Percentiles rank a stretch among this genome's conserved stretches.
Conservation (phyloP, 2,888 invertebrate genomes). For the Aquatica leii region DNA sequence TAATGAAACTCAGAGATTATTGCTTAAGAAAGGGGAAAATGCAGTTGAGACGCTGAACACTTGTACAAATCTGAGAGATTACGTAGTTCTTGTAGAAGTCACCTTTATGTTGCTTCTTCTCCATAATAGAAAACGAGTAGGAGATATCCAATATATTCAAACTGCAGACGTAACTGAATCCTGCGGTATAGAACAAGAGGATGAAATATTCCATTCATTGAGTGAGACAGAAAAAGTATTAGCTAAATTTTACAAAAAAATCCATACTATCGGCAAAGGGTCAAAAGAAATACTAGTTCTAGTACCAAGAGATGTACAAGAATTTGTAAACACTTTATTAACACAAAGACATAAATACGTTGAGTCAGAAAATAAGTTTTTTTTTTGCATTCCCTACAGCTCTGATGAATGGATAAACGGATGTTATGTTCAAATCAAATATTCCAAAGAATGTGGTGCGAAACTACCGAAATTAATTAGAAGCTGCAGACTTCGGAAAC, state of each 20-base stretch:
- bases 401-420: slow-evolving; percentile 19
- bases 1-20: slow-evolving; percentile 21
- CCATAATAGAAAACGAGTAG: slow-evolving; percentile 20
- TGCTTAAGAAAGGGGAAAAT: slow-evolving; percentile 18
- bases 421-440: slow-evolving; percentile 13
- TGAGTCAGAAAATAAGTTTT: slow-evolving; percentile 9
- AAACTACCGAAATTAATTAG: slow-evolving; percentile 11
- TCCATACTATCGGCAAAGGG: slow-evolving; percentile 21
- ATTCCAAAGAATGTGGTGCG: slow-evolving; percentile 18
- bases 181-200: slow-evolving; percentile 20
- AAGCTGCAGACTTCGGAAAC: slow-evolving; percentile 41
- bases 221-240: slow-evolving; percentile 19
- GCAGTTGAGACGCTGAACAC: slow-evolving; percentile 7
- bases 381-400: slow-evolving; percentile 14
- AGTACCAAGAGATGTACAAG: slow-evolving; percentile 15
- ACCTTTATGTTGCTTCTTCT: slow-evolving; percentile 21
- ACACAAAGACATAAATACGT: slow-evolving; percentile 18
- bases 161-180: slow-evolving; percentile 12
- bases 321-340: slow-evolving; percentile 16
- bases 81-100: slow-evolving; percentile 20
- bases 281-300: slow-evolving; percentile 20
- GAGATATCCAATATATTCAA: slow-evolving; percentile 25
- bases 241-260: slow-evolving; percentile 24
- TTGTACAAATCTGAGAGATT: slow-evolving; percentile 13
- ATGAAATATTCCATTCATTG: slow-evolving; percentile 14